Percentiles rank a stretch among this genome's conserved stretches.
Conservation (phyloP, 2,797 vertebrate genomes). For the Poecilia picta region DNA sequence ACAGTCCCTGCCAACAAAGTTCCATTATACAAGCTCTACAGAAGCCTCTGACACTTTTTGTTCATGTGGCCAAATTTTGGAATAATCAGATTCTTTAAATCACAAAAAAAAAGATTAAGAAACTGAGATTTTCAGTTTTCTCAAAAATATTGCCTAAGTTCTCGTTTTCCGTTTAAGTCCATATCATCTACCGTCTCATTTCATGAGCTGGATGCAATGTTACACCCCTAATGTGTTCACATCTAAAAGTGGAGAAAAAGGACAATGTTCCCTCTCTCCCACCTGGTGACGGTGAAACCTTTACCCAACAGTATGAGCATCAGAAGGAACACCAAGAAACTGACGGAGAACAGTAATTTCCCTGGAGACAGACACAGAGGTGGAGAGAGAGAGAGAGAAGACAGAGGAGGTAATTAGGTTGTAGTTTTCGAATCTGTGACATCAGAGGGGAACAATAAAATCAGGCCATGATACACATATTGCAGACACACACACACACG, state of each 20-base stretch:
- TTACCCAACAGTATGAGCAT: slow-evolving; percentile 92
- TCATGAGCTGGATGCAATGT: neutral
- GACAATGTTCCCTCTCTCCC: slow-evolving; percentile 28
- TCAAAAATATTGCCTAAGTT: neutral
- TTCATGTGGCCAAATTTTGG: neutral
- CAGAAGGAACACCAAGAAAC: slow-evolving; percentile 92
- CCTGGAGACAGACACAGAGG: slow-evolving; percentile 79
- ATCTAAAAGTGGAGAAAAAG: slow-evolving; percentile 9
- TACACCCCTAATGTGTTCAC: slow-evolving; percentile 1
- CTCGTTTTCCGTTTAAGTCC: neutral
- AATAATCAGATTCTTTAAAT: neutral
- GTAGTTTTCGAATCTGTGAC: slow-evolving; percentile 66
- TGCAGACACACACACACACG: slow-evolving; percentile 12
- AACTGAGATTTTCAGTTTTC: neutral
- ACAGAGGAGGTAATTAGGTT: slow-evolving; percentile 75
- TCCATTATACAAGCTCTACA: neutral
- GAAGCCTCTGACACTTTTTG: neutral
- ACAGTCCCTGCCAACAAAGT: neutral
- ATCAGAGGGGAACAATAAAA: slow-evolving; percentile 62
- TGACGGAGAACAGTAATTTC: slow-evolving; percentile 94
- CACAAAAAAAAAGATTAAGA: neutral
- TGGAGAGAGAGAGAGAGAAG: slow-evolving; percentile 47
- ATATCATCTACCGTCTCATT: neutral
- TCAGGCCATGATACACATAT: slow-evolving; percentile 51
- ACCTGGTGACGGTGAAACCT: slow-evolving; percentile 94